Conservation (phyloP, 1,140 invertebrate genomes). For the Cyclina sinensis region DNA sequence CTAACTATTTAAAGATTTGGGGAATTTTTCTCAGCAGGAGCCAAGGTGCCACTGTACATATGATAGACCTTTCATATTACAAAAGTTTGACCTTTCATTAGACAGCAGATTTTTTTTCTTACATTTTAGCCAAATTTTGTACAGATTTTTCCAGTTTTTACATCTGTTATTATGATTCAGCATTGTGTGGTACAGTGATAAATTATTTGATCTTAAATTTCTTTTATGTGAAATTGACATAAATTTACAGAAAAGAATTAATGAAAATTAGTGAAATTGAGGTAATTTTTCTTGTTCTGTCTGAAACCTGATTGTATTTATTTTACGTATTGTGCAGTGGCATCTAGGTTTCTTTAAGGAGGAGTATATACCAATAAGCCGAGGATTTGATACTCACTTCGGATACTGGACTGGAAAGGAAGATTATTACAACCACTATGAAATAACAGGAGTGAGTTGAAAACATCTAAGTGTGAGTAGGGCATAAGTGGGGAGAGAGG, state of each 20-base stretch:
- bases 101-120: no score
- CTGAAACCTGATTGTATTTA: no score
- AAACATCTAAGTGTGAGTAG: background rate
- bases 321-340: slow-evolving; percentile 79
- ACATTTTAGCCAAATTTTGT: no score
- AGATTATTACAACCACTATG: slow-evolving; percentile 83
- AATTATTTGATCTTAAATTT: no score
- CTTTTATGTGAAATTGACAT: slow-evolving; percentile 25
- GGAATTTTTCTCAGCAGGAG: background rate
- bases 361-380: slow-evolving; percentile 86
- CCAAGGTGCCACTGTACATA: slow-evolving; percentile 41
- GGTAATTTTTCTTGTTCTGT: no score
- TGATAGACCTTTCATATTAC: no score
- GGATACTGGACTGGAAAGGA: slow-evolving; percentile 87
- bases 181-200: no score
- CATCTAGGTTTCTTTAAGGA: slow-evolving; percentile 87
- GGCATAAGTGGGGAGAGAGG: background rate
- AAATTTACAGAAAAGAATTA: background rate
- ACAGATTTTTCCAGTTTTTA: no score
- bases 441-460: slow-evolving; percentile 35
- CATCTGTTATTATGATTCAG: no score
- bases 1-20: no score
- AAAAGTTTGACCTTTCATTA: no score
- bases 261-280: no score
- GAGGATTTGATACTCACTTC: slow-evolving; percentile 88